phyloP scores from a whole-genome alignment of 1,140 invertebrate species.

The Drosophila bipectinata region DNA sequence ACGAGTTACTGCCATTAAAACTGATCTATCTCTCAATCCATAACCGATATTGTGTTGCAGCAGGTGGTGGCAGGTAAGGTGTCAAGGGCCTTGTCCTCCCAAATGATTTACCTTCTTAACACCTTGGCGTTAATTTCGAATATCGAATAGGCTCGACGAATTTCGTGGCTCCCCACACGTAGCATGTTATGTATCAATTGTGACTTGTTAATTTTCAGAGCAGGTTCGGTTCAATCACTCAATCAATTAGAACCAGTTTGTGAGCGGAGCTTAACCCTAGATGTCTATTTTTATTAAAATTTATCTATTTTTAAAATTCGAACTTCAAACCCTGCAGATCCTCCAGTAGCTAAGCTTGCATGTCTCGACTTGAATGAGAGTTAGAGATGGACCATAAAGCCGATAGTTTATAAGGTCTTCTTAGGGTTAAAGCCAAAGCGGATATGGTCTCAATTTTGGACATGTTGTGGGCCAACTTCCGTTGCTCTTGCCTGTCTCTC shows the following conservation, averaged over 20 bases:
- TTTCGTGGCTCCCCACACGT: constrained; percentile 41
- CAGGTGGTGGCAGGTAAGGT: no score
- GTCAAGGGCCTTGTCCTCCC: constrained; percentile 29
- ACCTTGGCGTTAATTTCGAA: constrained; percentile 40
- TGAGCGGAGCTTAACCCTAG: constrained; percentile 1
- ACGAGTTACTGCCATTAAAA: constrained; percentile 24
- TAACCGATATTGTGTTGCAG: not conserved
- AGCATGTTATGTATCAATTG: constrained; percentile 54
- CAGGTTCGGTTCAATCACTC: constrained; percentile 57
- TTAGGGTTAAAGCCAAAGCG: constrained; percentile 28
- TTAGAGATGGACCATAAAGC: no score
- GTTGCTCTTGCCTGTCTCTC: constrained; percentile 27
- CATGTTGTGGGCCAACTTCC: constrained; percentile 41
- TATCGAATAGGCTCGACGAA: constrained; percentile 39
- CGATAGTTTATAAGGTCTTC: not conserved
- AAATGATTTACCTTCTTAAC: constrained; percentile 49
- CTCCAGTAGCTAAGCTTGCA: no score
- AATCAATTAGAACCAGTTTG: constrained; percentile 50
- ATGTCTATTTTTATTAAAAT: no score
- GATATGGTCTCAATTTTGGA: constrained; percentile 28
- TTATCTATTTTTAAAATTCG: no score
- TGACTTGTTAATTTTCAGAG: constrained; percentile 72
- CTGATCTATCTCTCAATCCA: constrained; percentile 12
- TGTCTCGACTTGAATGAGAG: no score
- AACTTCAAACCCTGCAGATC: no score